phyloP scores from a whole-genome alignment of 1,140 invertebrate genomes.

The Papilio dardanus region DNA sequence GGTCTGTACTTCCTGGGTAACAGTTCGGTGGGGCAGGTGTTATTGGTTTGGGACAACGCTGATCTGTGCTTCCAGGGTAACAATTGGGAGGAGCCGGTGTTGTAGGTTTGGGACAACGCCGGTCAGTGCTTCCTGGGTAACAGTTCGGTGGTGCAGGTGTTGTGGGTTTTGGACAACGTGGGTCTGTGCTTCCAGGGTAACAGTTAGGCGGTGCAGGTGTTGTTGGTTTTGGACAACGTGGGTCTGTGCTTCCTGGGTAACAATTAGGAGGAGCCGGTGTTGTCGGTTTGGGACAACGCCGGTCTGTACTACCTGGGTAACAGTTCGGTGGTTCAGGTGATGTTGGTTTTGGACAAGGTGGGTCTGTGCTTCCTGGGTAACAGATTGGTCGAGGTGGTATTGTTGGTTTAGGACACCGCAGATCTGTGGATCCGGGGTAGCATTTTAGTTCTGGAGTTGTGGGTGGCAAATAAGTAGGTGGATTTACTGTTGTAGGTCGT shows the following conservation, averaged over 20 bases:
- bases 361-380: constrained; percentile 77
- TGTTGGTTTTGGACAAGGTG: constrained; percentile 42
- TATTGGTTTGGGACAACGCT: too few species aligned
- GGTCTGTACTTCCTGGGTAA: too few species aligned
- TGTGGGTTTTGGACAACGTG: constrained; percentile 41
- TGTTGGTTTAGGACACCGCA: constrained; percentile 63
- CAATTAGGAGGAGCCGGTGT: constrained; percentile 59
- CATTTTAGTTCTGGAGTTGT: constrained; percentile 51
- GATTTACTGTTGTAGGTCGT: too few species aligned
- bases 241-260: constrained; percentile 63
- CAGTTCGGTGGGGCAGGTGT: too few species aligned
- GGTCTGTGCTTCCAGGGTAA: constrained; percentile 77
- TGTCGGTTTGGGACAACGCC: constrained; percentile 67
- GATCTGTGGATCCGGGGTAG: constrained; percentile 64
- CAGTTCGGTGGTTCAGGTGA: constrained; percentile 48
- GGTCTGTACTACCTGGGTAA: constrained; percentile 71
- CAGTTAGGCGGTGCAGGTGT: constrained; percentile 62
- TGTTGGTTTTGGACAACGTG: constrained; percentile 64
- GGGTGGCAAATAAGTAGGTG: too few species aligned
- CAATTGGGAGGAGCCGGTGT: constrained; percentile 59
- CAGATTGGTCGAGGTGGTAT: constrained; percentile 62
- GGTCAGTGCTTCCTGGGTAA: constrained; percentile 69
- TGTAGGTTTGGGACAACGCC: constrained; percentile 65
- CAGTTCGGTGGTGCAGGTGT: constrained; percentile 48
- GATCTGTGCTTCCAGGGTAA: constrained; percentile 61